These are phyloP conservation scores for Drosophila navojoa DNA, from an alignment of 1,140 invertebrate genomes.

Conservation along the genomic window DNA sequence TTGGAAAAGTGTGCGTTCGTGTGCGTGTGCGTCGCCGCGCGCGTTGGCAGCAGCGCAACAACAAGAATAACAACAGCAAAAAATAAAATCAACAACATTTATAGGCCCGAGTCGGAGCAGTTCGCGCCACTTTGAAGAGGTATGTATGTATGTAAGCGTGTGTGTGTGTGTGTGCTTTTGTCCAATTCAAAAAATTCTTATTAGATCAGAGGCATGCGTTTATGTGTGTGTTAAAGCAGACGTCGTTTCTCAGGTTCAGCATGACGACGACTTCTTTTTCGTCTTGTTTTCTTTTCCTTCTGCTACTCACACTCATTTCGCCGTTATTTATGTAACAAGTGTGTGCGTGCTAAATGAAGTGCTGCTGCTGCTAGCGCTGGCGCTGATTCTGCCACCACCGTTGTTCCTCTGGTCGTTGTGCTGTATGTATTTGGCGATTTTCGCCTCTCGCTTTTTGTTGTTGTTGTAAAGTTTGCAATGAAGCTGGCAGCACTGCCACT, in stretches of 20 bases:
- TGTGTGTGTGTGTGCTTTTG: conserved; percentile 35
- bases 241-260: conserved; percentile 53
- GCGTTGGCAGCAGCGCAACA: conserved; percentile 49
- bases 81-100: conserved; percentile 54
- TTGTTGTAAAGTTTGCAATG: conserved; percentile 36
- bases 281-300: conserved; percentile 57
- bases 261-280: conserved; percentile 60
- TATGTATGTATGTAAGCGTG: conserved; percentile 43
- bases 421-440: conserved; percentile 59
- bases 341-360: conserved; percentile 74
- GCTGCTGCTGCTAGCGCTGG: conserved; percentile 43
- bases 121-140: conserved; percentile 72
- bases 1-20: conserved; percentile 46
- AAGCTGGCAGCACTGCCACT: conserved; percentile 27
- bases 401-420: conserved; percentile 23
- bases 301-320: conserved; percentile 69
- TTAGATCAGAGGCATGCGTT: conserved; percentile 53
- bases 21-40: conserved; percentile 38
- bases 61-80: conserved; percentile 33
- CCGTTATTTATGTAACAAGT: conserved; percentile 82
- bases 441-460: conserved; percentile 35
- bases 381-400: conserved; percentile 2
- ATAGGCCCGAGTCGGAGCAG: conserved; percentile 55
- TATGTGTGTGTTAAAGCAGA: conserved; percentile 34
- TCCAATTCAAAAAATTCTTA: conserved; percentile 56